Base-by-base conservation (phyloP, 92 coral and sea anemone genomes). In the Scolanthus callimorphus region DNA sequence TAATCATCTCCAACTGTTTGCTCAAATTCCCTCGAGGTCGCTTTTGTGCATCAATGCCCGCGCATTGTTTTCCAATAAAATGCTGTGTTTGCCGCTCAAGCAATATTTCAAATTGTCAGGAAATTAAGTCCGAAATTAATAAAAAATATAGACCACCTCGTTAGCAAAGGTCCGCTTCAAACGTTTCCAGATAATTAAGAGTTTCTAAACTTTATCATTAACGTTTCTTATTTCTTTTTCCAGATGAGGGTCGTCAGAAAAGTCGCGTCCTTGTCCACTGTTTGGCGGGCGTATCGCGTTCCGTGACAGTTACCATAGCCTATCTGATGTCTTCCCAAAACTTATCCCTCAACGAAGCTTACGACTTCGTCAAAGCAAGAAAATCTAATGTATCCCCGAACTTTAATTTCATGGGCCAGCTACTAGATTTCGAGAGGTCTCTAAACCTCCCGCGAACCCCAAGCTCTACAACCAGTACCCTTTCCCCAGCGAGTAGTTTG, bases 371-470 rank as follows among this genome's bases (percentile, higher is more conserved):
- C 13, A 94, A 94, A 60, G 90, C 85, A 63, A 85, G 91, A 55
- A 94, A 94, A 71, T 83, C 99, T 19, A 90, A 90, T 44, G 97
- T 94, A 8, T 89, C 95, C 10, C 99, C 99, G 2, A 94, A 94
- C 51, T 85, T 94, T 19, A 89, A 90, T 74, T 94, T 94, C 41
- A 94, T 94, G 99, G 99, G 99, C n/a, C 99, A 94, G 47, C 68
- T 94, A 2, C 63, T 94, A 25, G 99, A 94, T 41, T 94, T 80
- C 67, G 99, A 94, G 60, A 80, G 97, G 21, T 85, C 89, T 2
- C 71, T 88, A 1, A 63, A 63, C 29, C 78, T 86, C 0, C 96
- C 96, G 3, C 72, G 71, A 29, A 72, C 83, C 0, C 96, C 90
- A 2, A 90, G 99, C 46, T 90, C 90, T 0, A 90, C 98, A 0